A percentile compares a stretch with the other conserved stretches of the same genome.
These are phyloP conservation scores for Gobio occitaniae DNA, from an alignment of 2,797 vertebrate genomes.

Conservation along the genomic window DNA sequence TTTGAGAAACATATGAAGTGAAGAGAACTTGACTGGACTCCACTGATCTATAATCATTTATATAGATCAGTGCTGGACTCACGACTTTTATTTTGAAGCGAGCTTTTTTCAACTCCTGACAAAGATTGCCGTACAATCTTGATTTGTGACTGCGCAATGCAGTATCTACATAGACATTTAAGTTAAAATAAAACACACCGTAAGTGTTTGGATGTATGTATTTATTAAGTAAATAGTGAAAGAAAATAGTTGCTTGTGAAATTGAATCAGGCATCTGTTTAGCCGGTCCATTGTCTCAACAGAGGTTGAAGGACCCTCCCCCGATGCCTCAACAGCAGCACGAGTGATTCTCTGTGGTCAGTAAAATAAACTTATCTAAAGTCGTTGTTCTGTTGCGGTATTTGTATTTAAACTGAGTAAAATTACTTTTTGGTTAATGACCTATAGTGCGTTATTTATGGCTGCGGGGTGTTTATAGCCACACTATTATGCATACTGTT, in stretches of 20 bases:
- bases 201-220: not conserved
- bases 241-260: not conserved
- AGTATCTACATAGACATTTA: not conserved
- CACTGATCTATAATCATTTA: too few species aligned
- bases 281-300: not conserved
- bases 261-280: slow-evolving; percentile 27
- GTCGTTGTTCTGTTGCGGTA: not conserved
- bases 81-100: slow-evolving; percentile 5
- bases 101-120: not conserved
- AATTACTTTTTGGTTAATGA: not conserved
- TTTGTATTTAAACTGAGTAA: not conserved
- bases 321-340: not conserved
- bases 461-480: not conserved
- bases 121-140: not conserved
- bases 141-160: not conserved
- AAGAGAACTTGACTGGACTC: not conserved
- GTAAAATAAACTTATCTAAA: slow-evolving; percentile 21
- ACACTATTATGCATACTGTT: not conserved
- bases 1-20: not conserved
- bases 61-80: not conserved
- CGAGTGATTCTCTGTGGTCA: slow-evolving; percentile 12
- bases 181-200: too few species aligned
- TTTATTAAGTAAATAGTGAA: not conserved
- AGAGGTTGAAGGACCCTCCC: slow-evolving; percentile 13
- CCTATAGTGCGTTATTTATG: not conserved